Percentiles rank a stretch among this genome's conserved stretches.
Evolutionary conservation across 2,797 vertebrate genomes (phyloP).

Genomic region (Anisognathus igniventris): DNA sequence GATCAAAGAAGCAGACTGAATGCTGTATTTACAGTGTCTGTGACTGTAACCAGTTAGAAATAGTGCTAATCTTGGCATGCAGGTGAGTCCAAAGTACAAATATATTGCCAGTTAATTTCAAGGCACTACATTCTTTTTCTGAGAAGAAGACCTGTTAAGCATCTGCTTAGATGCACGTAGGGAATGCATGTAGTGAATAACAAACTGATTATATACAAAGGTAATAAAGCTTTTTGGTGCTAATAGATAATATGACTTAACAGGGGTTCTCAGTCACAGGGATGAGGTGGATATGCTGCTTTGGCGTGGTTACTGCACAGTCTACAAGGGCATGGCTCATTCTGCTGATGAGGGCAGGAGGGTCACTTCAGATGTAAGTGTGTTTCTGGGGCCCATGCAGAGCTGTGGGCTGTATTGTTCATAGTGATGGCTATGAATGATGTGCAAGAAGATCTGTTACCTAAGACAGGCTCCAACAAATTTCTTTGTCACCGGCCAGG

Average conservation of each 20-base stretch:
- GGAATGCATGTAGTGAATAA: neutral
- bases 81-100: neutral
- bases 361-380: accelerated
- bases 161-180: neutral
- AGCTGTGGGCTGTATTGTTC: neutral
- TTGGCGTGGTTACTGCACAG: neutral
- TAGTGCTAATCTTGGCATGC: neutral
- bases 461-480: neutral
- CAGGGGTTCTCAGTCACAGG: neutral
- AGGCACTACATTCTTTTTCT: neutral
- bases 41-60: neutral
- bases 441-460: neutral
- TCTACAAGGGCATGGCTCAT: neutral
- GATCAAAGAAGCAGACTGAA: neutral
- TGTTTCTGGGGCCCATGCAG: neutral
- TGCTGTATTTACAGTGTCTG: conserved; percentile 3
- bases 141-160: neutral
- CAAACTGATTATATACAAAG: neutral
- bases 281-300: neutral
- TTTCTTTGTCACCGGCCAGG: neutral
- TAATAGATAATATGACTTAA: neutral
- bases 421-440: neutral
- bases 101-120: neutral
- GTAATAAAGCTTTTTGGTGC: neutral
- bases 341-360: neutral